These are phyloP conservation scores for Drosophila cracens DNA, from an alignment of 2,888 invertebrate species.

Conservation along the genomic window DNA sequence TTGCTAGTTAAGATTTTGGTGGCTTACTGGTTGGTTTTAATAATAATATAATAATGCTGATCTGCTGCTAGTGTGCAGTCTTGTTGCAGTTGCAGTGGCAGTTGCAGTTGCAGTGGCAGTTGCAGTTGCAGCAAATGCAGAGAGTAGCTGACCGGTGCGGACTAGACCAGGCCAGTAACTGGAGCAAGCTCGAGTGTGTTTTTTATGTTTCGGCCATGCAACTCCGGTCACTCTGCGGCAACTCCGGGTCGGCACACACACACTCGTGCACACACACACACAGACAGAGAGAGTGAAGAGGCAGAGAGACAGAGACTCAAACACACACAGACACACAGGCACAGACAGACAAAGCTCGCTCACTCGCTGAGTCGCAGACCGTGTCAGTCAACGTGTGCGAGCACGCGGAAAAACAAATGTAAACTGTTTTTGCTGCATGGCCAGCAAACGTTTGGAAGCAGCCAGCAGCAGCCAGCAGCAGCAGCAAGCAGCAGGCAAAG, in stretches of 20 bases:
- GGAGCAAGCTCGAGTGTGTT: slow-evolving; percentile 52
- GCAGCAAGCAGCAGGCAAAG: slow-evolving; percentile 15
- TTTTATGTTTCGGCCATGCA: slow-evolving; percentile 45
- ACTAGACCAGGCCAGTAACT: slow-evolving; percentile 46
- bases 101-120: slow-evolving; percentile 9
- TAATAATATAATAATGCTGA: slow-evolving; percentile 18
- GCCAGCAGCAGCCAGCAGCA: slow-evolving; percentile 21
- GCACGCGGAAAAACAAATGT: slow-evolving; percentile 86
- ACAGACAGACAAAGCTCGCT: slow-evolving; percentile 58
- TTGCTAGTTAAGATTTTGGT: background rate
- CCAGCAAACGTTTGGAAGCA: slow-evolving; percentile 59
- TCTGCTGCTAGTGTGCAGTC: slow-evolving; percentile 4
- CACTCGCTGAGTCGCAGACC: slow-evolving; percentile 68
- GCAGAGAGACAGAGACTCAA: slow-evolving; percentile 7
- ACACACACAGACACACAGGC: slow-evolving; percentile 24
- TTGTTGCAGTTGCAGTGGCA: slow-evolving; percentile 5
- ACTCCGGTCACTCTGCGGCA: slow-evolving; percentile 60
- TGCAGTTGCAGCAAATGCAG: slow-evolving; percentile 19
- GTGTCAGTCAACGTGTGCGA: slow-evolving; percentile 84
- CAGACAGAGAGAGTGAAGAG: background rate
- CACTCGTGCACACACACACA: slow-evolving; percentile 11
- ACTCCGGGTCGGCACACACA: slow-evolving; percentile 52
- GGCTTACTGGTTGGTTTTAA: slow-evolving; percentile 42
- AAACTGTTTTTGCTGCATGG: slow-evolving; percentile 84
- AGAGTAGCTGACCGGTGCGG: slow-evolving; percentile 26